Conservation (phyloP, 2,797 vertebrate genomes). For the Molossus molossus region DNA sequence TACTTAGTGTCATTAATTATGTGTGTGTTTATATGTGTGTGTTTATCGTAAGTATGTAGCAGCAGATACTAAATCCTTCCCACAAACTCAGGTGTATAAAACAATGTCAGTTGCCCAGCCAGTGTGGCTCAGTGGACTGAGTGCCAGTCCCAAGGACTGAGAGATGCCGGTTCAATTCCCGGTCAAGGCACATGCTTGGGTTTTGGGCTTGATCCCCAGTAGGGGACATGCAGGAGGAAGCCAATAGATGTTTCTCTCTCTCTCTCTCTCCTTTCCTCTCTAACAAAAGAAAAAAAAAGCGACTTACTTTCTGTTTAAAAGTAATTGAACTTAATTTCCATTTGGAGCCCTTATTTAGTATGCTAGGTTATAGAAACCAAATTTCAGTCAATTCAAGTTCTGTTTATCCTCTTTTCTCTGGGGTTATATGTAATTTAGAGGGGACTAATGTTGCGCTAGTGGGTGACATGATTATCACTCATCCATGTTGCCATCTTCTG, state of each 20-base stretch:
- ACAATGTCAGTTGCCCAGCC: neutral
- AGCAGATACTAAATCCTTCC: conserved; percentile 7
- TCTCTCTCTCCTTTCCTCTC: too few species aligned
- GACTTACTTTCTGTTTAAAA: neutral
- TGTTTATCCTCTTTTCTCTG: conserved; percentile 8
- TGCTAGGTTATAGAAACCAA: neutral
- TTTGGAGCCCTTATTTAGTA: neutral
- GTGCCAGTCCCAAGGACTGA: too few species aligned
- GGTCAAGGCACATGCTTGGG: too few species aligned
- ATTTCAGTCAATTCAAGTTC: conserved; percentile 14
- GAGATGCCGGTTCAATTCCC: too few species aligned
- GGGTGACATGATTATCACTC: neutral
- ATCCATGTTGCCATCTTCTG: neutral
- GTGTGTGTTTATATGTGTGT: neutral
- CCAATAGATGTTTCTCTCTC: too few species aligned
- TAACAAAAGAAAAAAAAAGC: too few species aligned
- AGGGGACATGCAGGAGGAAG: too few species aligned
- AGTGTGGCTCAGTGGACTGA: too few species aligned
- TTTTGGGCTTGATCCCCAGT: too few species aligned
- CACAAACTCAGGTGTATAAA: neutral
- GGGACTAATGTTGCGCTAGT: neutral
- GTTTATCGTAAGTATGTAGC: neutral
- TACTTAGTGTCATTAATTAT: neutral
- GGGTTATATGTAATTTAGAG: neutral
- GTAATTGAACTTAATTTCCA: conserved; percentile 5